A percentile compares a stretch with the other conserved stretches of the same genome.
These are phyloP conservation scores for Ageneiosus marmoratus DNA, from an alignment of 2,113 vertebrate species.

Conservation along the genomic window DNA sequence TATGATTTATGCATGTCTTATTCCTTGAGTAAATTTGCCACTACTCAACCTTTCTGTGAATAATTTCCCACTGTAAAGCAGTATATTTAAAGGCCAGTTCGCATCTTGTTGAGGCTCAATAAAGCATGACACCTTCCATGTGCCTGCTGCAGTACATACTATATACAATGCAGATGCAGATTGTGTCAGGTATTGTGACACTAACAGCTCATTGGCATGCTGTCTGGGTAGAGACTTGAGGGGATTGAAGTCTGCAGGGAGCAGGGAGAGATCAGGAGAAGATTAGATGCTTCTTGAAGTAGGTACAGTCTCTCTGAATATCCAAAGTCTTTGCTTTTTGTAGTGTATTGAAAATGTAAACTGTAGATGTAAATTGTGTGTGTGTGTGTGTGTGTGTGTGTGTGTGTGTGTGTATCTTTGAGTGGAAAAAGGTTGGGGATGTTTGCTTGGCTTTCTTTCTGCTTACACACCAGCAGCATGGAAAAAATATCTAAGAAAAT, in stretches of 20 bases:
- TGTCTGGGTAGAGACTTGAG: background rate
- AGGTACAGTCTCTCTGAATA: constrained; percentile 19
- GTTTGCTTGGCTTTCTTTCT: background rate
- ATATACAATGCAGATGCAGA: constrained; percentile 19
- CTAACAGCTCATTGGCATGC: constrained; percentile 25
- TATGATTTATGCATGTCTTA: constrained; percentile 9
- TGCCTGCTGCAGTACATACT: constrained; percentile 19
- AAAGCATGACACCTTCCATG: background rate
- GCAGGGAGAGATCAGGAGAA: constrained; percentile 19
- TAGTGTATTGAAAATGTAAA: constrained; percentile 25
- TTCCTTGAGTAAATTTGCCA: constrained; percentile 10
- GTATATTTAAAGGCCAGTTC: constrained; percentile 14
- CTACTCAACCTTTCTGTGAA: background rate
- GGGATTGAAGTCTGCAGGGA: constrained; percentile 14
- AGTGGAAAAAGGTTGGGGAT: background rate
- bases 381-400: background rate
- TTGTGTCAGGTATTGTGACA: constrained; percentile 9
- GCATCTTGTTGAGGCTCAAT: background rate
- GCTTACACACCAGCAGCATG: background rate
- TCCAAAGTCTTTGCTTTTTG: constrained; percentile 4
- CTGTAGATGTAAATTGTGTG: background rate
- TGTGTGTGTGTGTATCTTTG: background rate
- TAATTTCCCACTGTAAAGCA: constrained; percentile 8
- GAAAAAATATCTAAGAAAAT: background rate
- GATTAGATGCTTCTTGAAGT: constrained; percentile 32